phyloP scores from a whole-genome alignment of 2,888 invertebrate genomes.

The Meandrusa payeni region DNA sequence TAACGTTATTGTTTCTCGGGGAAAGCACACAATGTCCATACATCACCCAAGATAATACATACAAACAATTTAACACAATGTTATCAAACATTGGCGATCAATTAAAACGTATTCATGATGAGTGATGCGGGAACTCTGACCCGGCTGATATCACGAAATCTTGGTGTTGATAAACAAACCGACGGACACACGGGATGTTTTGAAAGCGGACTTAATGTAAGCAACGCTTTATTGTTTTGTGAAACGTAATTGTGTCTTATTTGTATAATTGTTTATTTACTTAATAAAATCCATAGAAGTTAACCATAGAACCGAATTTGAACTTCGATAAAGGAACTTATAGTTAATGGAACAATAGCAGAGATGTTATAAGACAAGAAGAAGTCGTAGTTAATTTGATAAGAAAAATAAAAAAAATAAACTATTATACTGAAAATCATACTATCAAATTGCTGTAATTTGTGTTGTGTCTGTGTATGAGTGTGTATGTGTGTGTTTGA shows the following conservation, averaged over 20 bases:
- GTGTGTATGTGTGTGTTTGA: too few species aligned
- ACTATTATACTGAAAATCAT: too few species aligned
- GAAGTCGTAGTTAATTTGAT: too few species aligned
- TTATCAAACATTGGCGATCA: conserved; percentile 29
- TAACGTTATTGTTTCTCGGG: conserved; percentile 18
- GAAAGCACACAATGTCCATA: conserved; percentile 24
- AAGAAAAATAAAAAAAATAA: too few species aligned
- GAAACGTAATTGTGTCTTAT: not conserved
- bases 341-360: too few species aligned
- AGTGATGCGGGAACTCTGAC: conserved; percentile 26
- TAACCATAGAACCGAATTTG: too few species aligned
- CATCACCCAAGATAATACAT: conserved; percentile 24
- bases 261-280: not conserved
- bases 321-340: too few species aligned
- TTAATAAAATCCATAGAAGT: too few species aligned
- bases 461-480: too few species aligned
- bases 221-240: not conserved
- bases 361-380: too few species aligned
- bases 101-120: conserved; percentile 31
- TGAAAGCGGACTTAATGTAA: conserved; percentile 2
- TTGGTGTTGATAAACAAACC: conserved; percentile 19
- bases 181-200: conserved; percentile 19
- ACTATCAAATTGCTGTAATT: too few species aligned
- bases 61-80: conserved; percentile 26
- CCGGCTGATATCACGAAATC: conserved; percentile 18